Conservation (phyloP, 2,797 vertebrate genomes). For the Taeniopygia guttata region DNA sequence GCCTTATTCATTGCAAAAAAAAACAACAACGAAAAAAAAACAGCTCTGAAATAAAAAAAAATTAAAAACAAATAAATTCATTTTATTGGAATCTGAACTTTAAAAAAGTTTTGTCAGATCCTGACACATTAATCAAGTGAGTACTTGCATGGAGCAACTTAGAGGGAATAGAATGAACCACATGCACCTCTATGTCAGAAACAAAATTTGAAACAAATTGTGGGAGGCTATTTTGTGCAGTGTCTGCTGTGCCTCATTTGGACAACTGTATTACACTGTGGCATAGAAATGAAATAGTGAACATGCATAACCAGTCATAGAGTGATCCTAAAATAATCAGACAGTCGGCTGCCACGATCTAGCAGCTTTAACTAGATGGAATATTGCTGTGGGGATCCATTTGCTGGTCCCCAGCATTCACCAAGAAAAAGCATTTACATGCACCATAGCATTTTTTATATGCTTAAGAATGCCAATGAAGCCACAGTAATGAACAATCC, state of each 20-base stretch:
- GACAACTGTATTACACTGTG: neutral
- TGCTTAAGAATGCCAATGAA: neutral
- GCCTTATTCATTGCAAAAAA: neutral
- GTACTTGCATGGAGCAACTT: neutral
- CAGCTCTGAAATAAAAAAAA: neutral
- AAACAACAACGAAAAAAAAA: neutral
- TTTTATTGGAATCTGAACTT: neutral
- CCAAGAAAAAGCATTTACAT: neutral
- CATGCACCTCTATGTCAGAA: neutral
- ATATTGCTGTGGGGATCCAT: neutral
- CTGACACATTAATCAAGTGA: neutral
- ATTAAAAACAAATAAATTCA: neutral
- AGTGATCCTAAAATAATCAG: neutral
- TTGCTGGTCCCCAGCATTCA: neutral
- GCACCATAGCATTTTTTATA: accelerated
- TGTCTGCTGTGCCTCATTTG: neutral
- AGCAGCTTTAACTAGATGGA: neutral
- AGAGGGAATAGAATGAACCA: neutral
- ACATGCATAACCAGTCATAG: neutral
- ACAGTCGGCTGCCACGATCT: neutral
- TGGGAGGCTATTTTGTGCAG: neutral
- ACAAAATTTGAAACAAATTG: neutral
- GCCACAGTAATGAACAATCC: neutral
- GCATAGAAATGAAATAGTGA: neutral
- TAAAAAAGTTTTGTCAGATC: neutral